Conservation (phyloP, 2,888 invertebrate genomes). For the Melinaea menophilus region DNA sequence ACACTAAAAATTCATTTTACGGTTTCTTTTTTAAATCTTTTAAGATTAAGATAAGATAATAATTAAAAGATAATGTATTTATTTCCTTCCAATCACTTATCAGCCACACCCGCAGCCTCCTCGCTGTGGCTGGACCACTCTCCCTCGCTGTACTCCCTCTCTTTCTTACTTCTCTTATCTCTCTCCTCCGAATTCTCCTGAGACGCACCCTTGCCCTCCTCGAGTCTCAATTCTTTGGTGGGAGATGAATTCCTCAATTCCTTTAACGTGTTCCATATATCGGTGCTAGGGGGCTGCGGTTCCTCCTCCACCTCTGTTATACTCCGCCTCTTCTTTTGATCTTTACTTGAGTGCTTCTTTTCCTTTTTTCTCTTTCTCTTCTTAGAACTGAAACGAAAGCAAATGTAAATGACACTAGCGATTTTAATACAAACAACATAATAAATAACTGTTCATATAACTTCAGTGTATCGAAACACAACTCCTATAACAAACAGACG, state of each 20-base stretch:
- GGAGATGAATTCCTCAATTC: conserved; percentile 61
- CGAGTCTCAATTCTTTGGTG: conserved; percentile 51
- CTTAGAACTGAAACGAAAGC: conserved; percentile 47
- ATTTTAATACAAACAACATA: not conserved
- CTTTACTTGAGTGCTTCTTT: conserved; percentile 53
- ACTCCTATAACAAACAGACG: too few relatives aligned
- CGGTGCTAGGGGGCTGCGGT: conserved; percentile 43
- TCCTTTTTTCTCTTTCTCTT: conserved; percentile 63
- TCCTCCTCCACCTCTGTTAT: conserved; percentile 42
- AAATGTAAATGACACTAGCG: too few relatives aligned
- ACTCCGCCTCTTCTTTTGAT: conserved; percentile 49
- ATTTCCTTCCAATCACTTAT: not conserved
- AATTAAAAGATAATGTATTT: too few relatives aligned
- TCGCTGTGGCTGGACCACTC: conserved; percentile 72
- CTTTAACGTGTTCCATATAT: conserved; percentile 58
- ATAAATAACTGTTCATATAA: not conserved
- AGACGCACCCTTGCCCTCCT: conserved; percentile 37
- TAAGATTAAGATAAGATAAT: too few relatives aligned
- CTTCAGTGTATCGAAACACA: not conserved
- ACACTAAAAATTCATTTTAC: too few relatives aligned
- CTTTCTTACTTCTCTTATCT: conserved; percentile 41
- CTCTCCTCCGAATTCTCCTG: conserved; percentile 42
- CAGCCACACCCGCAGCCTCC: conserved; percentile 48
- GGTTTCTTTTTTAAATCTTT: too few relatives aligned
- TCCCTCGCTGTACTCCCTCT: conserved; percentile 65